Evolutionary conservation across 2,888 invertebrate genomes (phyloP).

Genomic region (Phengaris alcon): DNA sequence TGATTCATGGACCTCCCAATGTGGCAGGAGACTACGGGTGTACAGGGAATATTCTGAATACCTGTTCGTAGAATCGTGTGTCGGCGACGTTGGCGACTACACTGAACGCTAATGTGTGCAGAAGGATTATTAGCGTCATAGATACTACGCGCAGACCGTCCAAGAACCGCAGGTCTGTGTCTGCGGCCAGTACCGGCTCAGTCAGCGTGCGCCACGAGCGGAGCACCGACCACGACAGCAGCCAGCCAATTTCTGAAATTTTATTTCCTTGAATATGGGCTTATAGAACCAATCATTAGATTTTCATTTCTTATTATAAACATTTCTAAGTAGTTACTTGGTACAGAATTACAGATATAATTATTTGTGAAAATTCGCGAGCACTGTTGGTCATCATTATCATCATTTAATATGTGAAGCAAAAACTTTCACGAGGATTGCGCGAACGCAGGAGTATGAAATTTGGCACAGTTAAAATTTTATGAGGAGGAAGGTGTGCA

Average conservation of each 20-base stretch:
- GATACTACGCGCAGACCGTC: conserved; percentile 68
- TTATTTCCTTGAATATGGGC: neutral
- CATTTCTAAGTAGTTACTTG: too few species aligned
- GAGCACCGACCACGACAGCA: conserved; percentile 60
- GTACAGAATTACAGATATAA: too few species aligned
- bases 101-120: conserved; percentile 67
- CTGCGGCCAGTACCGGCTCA: conserved; percentile 39
- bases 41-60: conserved; percentile 34
- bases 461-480: too few species aligned
- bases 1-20: too few species aligned
- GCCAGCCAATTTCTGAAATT: conserved; percentile 46
- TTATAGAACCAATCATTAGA: too few species aligned
- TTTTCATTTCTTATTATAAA: too few species aligned
- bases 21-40: too few species aligned
- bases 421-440: too few species aligned
- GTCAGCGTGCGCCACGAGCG: conserved; percentile 49
- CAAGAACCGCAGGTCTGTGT: conserved; percentile 56
- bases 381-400: too few species aligned
- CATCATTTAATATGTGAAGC: neutral
- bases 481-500: too few species aligned
- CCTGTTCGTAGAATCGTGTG: conserved; percentile 58
- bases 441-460: too few species aligned
- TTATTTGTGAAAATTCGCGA: too few species aligned
- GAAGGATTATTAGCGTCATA: conserved; percentile 66
- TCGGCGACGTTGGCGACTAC: conserved; percentile 60